These are phyloP conservation scores for Drosophila mettleri DNA, from an alignment of 2,888 invertebrate species.

Conservation along the genomic window DNA sequence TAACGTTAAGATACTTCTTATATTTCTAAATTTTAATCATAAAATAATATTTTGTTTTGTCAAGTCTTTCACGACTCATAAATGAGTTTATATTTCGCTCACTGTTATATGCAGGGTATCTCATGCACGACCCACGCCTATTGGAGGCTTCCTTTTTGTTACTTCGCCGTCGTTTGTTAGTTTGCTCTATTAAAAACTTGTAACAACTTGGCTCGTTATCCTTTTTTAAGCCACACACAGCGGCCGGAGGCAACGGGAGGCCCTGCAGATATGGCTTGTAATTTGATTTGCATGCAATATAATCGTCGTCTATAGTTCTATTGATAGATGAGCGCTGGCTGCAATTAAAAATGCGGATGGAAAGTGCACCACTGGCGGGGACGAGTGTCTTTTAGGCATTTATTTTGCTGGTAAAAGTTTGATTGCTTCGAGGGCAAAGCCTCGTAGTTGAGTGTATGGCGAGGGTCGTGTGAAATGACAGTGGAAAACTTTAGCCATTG, in stretches of 20 bases:
- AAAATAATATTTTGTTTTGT: too few species aligned
- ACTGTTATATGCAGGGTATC: neutral
- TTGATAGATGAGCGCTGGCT: constrained; percentile 60
- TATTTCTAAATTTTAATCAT: too few species aligned
- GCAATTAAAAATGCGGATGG: constrained; percentile 61
- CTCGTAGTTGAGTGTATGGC: neutral
- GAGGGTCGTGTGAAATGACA: constrained; percentile 6
- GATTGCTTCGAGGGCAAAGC: constrained; percentile 42
- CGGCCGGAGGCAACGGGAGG: constrained; percentile 24
- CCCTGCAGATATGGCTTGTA: constrained; percentile 49
- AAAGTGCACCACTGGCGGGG: constrained; percentile 24
- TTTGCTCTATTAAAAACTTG: constrained; percentile 84
- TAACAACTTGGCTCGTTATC: constrained; percentile 78
- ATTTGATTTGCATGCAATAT: constrained; percentile 68
- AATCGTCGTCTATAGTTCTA: constrained; percentile 45
- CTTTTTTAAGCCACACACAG: constrained; percentile 37
- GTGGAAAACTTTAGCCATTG: constrained; percentile 56
- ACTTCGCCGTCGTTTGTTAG: constrained; percentile 46
- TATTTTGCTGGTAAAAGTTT: constrained; percentile 59
- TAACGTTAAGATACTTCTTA: too few species aligned
- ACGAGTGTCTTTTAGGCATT: constrained; percentile 58
- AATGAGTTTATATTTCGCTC: neutral
- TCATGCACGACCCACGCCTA: neutral
- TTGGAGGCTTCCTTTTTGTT: constrained; percentile 25
- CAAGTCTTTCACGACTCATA: too few species aligned